Evolutionary conservation across 2,797 vertebrate species (phyloP).

Genomic region (Mormyrops attenuatus): DNA sequence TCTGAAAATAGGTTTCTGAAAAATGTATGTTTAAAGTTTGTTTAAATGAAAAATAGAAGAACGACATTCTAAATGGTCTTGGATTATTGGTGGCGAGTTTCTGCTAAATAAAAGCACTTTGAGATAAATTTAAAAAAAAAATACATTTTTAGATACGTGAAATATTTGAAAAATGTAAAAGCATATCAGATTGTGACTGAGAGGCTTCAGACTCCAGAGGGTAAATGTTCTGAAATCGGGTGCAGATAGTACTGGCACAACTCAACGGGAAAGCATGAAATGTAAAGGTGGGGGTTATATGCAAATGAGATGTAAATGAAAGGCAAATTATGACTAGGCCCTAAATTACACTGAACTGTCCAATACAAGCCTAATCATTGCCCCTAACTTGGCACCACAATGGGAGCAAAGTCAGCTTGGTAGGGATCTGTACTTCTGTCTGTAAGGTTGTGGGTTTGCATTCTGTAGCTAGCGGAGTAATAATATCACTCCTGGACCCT

Average conservation of each 20-base stretch:
- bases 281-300: neutral
- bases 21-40: neutral
- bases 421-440: neutral
- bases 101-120: no score
- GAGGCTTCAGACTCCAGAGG: neutral
- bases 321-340: neutral
- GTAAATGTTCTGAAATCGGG: neutral
- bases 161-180: no score
- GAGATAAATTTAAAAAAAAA: no score
- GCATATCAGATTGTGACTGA: neutral
- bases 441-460: neutral
- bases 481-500: neutral
- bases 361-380: neutral
- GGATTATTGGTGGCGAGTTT: no score
- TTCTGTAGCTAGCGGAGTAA: neutral
- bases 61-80: no score
- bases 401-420: neutral
- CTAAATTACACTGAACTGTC: neutral
- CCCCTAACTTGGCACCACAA: neutral
- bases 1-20: neutral
- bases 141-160: no score
- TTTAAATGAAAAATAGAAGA: neutral
- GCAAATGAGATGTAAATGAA: neutral
- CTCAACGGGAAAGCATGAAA: neutral
- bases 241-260: neutral